These are phyloP conservation scores for Caenorhabditis sp. DNA, from an alignment of 2,888 invertebrate genomes.

Conservation along the genomic window DNA sequence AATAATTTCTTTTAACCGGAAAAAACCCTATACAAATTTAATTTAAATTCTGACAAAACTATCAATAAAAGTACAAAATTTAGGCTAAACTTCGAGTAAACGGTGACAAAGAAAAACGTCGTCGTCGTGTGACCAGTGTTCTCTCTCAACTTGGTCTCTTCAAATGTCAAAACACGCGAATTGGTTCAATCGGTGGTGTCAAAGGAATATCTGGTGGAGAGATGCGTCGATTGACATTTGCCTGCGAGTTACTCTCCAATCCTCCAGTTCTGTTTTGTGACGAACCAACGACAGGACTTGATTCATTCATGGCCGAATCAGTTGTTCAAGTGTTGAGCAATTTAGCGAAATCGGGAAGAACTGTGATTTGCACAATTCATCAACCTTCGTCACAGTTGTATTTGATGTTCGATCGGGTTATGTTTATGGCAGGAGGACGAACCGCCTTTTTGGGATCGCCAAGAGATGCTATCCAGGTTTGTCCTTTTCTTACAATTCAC, in stretches of 20 bases:
- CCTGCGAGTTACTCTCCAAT: conserved; percentile 86
- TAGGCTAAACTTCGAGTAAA: conserved; percentile 74
- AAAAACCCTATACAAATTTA: too few species aligned
- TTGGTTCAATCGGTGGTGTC: conserved; percentile 85
- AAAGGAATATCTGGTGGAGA: conserved; percentile 75
- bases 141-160: conserved; percentile 81
- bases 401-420: conserved; percentile 67
- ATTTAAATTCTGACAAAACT: too few species aligned
- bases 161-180: conserved; percentile 88
- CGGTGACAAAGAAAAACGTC: conserved; percentile 77
- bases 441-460: conserved; percentile 83
- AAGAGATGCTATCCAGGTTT: conserved; percentile 49
- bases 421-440: conserved; percentile 87
- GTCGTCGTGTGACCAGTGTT: conserved; percentile 45
- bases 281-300: conserved; percentile 88
- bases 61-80: background rate
- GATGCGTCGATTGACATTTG: conserved; percentile 79
- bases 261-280: conserved; percentile 95
- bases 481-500: background rate
- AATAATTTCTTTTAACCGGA: too few species aligned
- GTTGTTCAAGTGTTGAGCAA: conserved; percentile 80
- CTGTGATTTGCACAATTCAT: conserved; percentile 71
- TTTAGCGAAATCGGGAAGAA: conserved; percentile 61
- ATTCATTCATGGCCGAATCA: conserved; percentile 90
- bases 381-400: conserved; percentile 70